A percentile compares a stretch with the other conserved stretches of the same genome.
Evolutionary conservation across 2,888 invertebrate species (phyloP).

Genomic region (Mystacides longicornis): DNA sequence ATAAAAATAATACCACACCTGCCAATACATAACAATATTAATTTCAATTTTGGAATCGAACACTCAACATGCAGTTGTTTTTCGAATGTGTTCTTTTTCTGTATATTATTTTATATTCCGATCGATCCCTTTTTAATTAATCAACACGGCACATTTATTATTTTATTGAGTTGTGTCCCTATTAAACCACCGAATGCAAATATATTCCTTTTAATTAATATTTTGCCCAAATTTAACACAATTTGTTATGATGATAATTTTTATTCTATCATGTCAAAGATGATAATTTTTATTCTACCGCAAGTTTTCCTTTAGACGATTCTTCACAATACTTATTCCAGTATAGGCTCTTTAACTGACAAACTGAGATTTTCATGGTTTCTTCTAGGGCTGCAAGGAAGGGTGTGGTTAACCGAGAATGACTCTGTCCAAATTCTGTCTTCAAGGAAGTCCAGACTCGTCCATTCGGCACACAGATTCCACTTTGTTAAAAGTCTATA

Average conservation of each 20-base stretch:
- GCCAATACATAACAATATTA: neutral
- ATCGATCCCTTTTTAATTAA: neutral
- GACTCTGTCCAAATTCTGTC: no score
- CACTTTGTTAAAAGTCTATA: no score
- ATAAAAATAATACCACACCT: neutral
- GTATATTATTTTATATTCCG: neutral
- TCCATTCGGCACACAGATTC: no score
- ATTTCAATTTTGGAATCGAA: neutral
- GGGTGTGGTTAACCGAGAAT: no score
- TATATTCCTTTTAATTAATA: neutral
- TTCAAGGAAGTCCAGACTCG: no score
- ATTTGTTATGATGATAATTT: neutral
- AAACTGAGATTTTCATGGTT: no score
- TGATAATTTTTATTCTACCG: no score
- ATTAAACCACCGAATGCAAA: neutral
- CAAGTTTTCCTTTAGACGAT: no score
- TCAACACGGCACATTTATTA: neutral
- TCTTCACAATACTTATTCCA: no score
- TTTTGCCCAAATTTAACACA: neutral
- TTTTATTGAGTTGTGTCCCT: neutral
- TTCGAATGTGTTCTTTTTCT: neutral
- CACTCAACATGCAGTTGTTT: neutral
- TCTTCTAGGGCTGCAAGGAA: no score
- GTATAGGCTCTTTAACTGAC: no score
- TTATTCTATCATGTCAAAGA: no score